Evolutionary conservation across 2,113 vertebrate species (phyloP).

Genomic region (Eclectus roratus): DNA sequence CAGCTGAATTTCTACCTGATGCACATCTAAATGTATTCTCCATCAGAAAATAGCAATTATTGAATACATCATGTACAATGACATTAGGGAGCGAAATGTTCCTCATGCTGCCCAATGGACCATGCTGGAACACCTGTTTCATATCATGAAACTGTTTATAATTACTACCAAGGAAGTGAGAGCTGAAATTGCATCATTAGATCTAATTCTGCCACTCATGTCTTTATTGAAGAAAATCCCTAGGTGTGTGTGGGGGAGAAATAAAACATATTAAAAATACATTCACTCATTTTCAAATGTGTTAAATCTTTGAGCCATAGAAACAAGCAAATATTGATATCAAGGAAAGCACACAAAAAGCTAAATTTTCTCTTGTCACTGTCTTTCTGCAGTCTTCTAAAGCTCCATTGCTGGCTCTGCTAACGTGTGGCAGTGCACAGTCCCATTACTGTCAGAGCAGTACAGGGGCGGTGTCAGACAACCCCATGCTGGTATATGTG

Average conservation of each 20-base stretch:
- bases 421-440: fast-evolving
- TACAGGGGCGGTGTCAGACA: fast-evolving
- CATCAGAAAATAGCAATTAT: conserved; percentile 3
- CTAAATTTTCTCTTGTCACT: not conserved
- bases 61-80: not conserved
- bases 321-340: conserved; percentile 16
- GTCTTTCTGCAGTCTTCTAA: not conserved
- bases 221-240: not conserved
- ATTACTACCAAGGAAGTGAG: conserved; percentile 10
- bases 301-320: not conserved
- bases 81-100: conserved; percentile 18
- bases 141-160: conserved; percentile 31
- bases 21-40: not conserved
- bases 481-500: no score
- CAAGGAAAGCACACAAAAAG: not conserved
- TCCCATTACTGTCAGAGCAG: fast-evolving
- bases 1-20: not conserved
- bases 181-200: conserved; percentile 14
- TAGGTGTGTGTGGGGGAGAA: not conserved
- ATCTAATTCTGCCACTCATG: not conserved
- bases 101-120: not conserved
- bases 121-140: conserved; percentile 42
- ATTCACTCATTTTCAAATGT: not conserved
- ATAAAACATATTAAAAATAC: not conserved
- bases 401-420: not conserved